Evolutionary conservation across 1,140 invertebrate species (phyloP).

Genomic region (Chelonus insularis): DNA sequence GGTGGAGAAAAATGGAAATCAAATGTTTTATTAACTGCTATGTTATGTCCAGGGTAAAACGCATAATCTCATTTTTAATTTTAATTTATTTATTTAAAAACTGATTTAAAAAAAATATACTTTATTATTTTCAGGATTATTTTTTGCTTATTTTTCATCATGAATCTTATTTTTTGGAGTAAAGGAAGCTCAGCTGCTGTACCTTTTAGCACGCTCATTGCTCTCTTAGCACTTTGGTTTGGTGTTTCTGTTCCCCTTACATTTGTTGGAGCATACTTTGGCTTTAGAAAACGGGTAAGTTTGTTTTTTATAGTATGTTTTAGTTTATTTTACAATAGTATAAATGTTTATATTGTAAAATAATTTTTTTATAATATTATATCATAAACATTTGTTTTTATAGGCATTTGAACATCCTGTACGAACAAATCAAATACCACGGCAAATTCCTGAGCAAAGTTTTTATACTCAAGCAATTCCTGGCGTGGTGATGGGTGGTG

Average conservation of each 20-base stretch:
- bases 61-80: constrained; percentile 9
- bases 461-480: constrained; percentile 93
- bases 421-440: constrained; percentile 96
- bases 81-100: constrained; percentile 8
- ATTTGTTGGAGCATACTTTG: constrained; percentile 97
- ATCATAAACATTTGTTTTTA: constrained; percentile 42
- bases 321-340: too few relatives aligned
- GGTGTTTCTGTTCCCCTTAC: constrained; percentile 97
- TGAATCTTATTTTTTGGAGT: constrained; percentile 95
- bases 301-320: constrained; percentile 6
- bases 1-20: constrained; percentile 98
- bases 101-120: too few relatives aligned
- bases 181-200: constrained; percentile 94
- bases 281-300: constrained; percentile 92
- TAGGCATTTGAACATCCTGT: constrained; percentile 95
- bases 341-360: not conserved
- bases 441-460: constrained; percentile 97
- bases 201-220: constrained; percentile 96
- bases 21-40: constrained; percentile 94
- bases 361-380: constrained; percentile 12
- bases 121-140: constrained; percentile 74
- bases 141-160: constrained; percentile 93
- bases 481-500: constrained; percentile 96
- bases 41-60: constrained; percentile 89
- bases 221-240: constrained; percentile 95